Base-by-base conservation (phyloP, 2,888 invertebrate genomes). In the Eubasilissa splendida region DNA sequence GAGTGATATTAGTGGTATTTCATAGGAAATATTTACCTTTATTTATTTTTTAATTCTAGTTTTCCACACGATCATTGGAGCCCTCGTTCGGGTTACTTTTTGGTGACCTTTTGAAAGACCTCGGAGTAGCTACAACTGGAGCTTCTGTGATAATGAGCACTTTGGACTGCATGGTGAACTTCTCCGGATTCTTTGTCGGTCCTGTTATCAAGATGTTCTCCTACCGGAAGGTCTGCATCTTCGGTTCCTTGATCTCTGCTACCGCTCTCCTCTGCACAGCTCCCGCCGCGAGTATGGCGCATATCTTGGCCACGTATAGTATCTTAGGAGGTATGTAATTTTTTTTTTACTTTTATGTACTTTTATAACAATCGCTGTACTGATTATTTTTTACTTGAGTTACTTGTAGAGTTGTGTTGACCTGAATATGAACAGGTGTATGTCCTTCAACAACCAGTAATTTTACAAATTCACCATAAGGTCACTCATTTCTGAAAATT, bases 11-110 rank as follows among this genome's bases (percentile, higher is more conserved):
- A 22, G 22, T 22, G 22, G 22, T 22, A 22, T 22, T 1, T 22
- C 22, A 22, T 22, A 22, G 22, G 1, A 22, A 22, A 58, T n/a
- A 58, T 58, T 58, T 7, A 58, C 3, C 8, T n/a, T 7, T 58
- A n/a, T n/a, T n/a, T 7, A n/a, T 11, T 60, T n/a, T 54, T 53
- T 82, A 10, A 81, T 92, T 91, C 54, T 90, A 95, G 95, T 91
- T 96, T 86, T 95, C 95, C 83, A 94, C 95, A 74, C 91, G 95
- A 86, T 94, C 95, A 42, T 91, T 96, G 86, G 96, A 96, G 87
- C 95, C 95, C 77, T 95, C 95, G 1, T 95, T 95, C 86, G 95
- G 95, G 68, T 89, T 95, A 76, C 91, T 95, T n/a, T 95, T 95
- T 87, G 94, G 94, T 85, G 95, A 95, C 87, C 88, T 94, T 58